phyloP scores from a whole-genome alignment of 2,113 vertebrate species.

The Mobula birostris region DNA sequence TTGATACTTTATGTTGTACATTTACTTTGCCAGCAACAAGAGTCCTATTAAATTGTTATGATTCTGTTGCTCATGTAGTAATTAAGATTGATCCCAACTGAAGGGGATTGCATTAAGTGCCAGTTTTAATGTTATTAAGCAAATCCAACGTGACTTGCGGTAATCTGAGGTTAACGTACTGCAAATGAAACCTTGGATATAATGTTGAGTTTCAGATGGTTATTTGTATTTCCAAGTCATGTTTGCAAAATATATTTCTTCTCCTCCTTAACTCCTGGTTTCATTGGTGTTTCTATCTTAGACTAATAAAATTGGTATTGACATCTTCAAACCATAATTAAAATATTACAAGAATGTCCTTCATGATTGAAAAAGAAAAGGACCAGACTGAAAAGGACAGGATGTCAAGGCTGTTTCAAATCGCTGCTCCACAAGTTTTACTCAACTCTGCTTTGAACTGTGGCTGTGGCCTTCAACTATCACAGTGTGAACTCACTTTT shows the following conservation, averaged over 20 bases:
- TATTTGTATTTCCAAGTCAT: no score
- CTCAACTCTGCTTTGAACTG: no score
- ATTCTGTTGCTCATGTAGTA: not conserved
- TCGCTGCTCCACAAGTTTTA: no score
- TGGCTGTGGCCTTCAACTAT: no score
- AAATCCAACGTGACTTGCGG: not conserved
- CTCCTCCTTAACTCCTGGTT: not conserved
- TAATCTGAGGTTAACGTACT: not conserved
- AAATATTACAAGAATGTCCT: not conserved
- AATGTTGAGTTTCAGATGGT: not conserved
- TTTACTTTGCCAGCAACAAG: not conserved
- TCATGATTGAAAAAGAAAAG: no score
- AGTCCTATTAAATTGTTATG: not conserved
- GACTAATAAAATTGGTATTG: not conserved
- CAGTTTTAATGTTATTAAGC: not conserved
- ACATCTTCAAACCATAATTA: not conserved
- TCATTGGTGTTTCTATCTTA: not conserved
- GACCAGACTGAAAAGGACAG: no score
- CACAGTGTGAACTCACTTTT: no score
- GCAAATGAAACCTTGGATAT: not conserved
- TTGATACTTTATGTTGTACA: no score
- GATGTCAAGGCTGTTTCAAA: no score
- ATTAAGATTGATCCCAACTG: not conserved
- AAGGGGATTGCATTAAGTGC: not conserved
- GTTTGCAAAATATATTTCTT: not conserved